A percentile compares a stretch with the other conserved stretches of the same genome.
phyloP scores from a whole-genome alignment of 2,888 invertebrate genomes.

The Urechis unicinctus region DNA sequence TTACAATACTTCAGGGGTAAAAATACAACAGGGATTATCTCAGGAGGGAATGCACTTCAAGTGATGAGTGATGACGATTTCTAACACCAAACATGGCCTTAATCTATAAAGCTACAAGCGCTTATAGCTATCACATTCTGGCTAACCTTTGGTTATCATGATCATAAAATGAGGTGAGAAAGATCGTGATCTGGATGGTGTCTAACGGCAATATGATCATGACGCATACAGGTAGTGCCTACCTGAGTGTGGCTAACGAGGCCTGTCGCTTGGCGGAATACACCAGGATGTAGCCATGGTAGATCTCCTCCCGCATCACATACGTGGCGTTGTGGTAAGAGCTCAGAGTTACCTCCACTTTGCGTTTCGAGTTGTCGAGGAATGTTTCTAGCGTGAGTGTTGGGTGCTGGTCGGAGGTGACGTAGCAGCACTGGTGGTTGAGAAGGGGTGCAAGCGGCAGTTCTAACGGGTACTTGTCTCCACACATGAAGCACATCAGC shows the following conservation, averaged over 20 bases:
- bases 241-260: slow-evolving; percentile 83
- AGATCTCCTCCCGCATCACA: slow-evolving; percentile 75
- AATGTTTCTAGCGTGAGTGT: slow-evolving; percentile 87
- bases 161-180: too few species aligned
- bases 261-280: slow-evolving; percentile 93
- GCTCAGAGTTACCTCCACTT: slow-evolving; percentile 70
- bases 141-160: too few species aligned
- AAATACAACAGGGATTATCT: too few species aligned
- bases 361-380: slow-evolving; percentile 78
- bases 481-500: slow-evolving; percentile 85
- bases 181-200: too few species aligned
- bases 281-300: slow-evolving; percentile 90
- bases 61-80: too few species aligned
- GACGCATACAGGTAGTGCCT: too few species aligned
- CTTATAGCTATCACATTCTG: too few species aligned
- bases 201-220: too few species aligned
- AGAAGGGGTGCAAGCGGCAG: slow-evolving; percentile 81
- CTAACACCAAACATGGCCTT: too few species aligned
- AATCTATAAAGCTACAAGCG: too few species aligned
- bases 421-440: slow-evolving; percentile 77
- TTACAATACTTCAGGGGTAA: too few species aligned
- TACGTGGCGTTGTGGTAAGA: slow-evolving; percentile 84
- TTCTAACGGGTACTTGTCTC: slow-evolving; percentile 86
- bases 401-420: slow-evolving; percentile 68
- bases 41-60: too few species aligned